Evolutionary conservation across 2,888 invertebrate species (phyloP), one percentile per base, ranked within the genome.

Genomic region (Philopedon plagiatum): DNA sequence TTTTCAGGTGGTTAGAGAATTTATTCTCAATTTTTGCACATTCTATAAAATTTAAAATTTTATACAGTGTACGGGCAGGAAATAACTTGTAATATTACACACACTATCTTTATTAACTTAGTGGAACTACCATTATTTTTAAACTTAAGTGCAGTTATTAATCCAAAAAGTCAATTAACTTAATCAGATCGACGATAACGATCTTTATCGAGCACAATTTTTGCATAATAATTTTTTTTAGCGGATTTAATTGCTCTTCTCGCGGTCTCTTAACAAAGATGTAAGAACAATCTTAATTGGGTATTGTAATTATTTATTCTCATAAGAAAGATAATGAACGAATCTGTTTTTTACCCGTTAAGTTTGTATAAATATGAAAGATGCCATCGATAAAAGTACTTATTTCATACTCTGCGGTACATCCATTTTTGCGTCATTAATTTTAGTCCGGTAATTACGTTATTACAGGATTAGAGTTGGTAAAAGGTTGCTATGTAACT

Each of bases 91-190:
- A 9, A 26, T 26, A 49, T 44, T 44, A 49, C 15, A 7, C 29
- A 29, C 15, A 5, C 29, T 62, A 49, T 62, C 67, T 69, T 69
- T 69, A 69, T 56, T 56, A 56, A 11, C 69, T 37, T 62, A 62
- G 54, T 71, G 62, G 66, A 71, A 49, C 60, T 21, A 46, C 60
- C 58, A 56, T 71, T 61, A 64, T 60, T 65, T 51, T 51, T n/a
- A n/a, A 64, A 54, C 61, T 66, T 62, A 66, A 54, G 34, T 46
- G 18, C 49, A 60, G 66, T 61, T 66, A 66, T 71, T 61, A 71
- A 71, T 71, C 54, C 61, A 37, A 66, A 72, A 72, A 72, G 57
- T 67, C 67, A 72, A 63, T 72, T 67, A 72, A 57, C 37, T 57
- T 61, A 72, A 72, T 72, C 67, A 57, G 67, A 72, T 67, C 39